phyloP scores from a whole-genome alignment of 2,113 vertebrate species.

The Vimba vimba region DNA sequence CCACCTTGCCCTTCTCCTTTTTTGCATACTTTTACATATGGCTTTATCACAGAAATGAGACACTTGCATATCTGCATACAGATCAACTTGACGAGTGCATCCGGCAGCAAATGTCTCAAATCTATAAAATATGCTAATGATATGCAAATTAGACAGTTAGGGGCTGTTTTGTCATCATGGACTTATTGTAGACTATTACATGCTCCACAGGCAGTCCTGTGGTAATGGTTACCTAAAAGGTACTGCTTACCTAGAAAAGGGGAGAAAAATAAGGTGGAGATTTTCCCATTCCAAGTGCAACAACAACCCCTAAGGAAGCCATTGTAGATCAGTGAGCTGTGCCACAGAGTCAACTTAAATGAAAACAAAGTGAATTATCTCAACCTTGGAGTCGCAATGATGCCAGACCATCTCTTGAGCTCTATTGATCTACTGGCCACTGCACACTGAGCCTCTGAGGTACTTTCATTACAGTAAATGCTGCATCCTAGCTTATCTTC shows the following conservation, averaged over 20 bases:
- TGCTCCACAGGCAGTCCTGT: background rate
- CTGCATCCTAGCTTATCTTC: background rate
- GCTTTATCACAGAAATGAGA: background rate
- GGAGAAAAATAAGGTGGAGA: conserved; percentile 6
- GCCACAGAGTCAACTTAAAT: conserved; percentile 26
- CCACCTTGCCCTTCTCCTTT: background rate
- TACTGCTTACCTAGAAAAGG: conserved; percentile 19
- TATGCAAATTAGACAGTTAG: conserved; percentile 30
- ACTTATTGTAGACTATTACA: conserved; percentile 36
- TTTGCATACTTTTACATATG: conserved; percentile 12
- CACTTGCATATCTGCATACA: background rate
- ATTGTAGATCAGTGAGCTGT: conserved; percentile 35
- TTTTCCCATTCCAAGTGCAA: conserved; percentile 21
- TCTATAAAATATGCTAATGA: conserved; percentile 36
- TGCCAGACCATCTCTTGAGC: conserved; percentile 31
- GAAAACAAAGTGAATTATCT: conserved; percentile 48
- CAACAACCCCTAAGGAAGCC: conserved; percentile 32
- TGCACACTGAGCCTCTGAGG: conserved; percentile 16
- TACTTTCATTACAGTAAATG: conserved; percentile 16
- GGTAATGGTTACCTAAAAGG: background rate
- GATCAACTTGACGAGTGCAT: background rate
- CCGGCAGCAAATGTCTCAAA: conserved; percentile 14
- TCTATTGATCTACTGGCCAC: conserved; percentile 33
- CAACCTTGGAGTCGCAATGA: conserved; percentile 28
- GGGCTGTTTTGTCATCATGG: conserved; percentile 4